Percentiles rank a stretch among this genome's conserved stretches.
Evolutionary conservation across 2,113 vertebrate genomes (phyloP).

Genomic region (Anolis carolinensis): DNA sequence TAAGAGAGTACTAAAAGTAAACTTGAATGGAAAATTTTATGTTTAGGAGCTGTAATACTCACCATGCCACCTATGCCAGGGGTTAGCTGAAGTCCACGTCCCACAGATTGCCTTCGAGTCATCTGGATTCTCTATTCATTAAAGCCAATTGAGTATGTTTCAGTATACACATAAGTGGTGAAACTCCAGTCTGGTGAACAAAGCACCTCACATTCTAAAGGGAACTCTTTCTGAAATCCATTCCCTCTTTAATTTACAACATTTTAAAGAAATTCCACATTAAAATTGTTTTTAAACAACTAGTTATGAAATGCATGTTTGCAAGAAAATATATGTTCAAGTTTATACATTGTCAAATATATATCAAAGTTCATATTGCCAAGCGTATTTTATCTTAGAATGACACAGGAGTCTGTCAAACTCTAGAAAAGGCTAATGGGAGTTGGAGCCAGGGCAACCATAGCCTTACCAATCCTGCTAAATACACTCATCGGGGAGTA

Average conservation of each 20-base stretch:
- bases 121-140: slow-evolving; percentile 78
- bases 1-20: neutral
- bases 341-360: no score
- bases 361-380: neutral
- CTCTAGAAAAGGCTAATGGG: neutral
- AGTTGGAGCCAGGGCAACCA: neutral
- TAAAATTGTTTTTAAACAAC: neutral
- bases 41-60: slow-evolving; percentile 55
- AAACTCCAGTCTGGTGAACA: neutral
- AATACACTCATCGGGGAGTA: no score
- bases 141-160: slow-evolving; percentile 6
- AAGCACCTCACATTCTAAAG: no score
- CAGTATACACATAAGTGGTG: neutral
- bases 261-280: no score
- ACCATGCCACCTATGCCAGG: slow-evolving; percentile 86
- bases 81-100: slow-evolving; percentile 87
- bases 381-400: neutral
- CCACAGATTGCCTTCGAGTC: slow-evolving; percentile 85
- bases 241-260: no score
- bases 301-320: neutral
- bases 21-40: neutral
- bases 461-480: neutral
- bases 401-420: neutral
- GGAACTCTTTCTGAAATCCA: no score
- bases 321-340: no score